Base-by-base conservation (phyloP, 2,113 vertebrate species). In the Menura novaehollandiae region DNA sequence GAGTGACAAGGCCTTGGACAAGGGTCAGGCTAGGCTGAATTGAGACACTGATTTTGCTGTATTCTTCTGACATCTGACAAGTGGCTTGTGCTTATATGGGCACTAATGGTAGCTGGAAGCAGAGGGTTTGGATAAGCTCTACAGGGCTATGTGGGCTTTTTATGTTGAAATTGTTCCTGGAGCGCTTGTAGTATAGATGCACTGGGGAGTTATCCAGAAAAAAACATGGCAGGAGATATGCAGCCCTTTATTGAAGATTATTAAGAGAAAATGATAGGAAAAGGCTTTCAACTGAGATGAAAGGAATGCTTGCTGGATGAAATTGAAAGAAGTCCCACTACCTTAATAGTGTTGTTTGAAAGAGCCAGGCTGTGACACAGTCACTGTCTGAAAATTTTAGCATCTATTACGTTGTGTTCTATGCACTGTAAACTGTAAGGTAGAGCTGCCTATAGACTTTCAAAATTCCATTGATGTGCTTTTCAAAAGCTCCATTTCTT, bases 281-380 rank as follows among this genome's bases (percentile, higher is more conserved):
- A 86, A 91, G 32, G 49, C 59, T 88, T 94, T 93, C 56, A 93
- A 80, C 68, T 77, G 46, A 89, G 83, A 95, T 84, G 33, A 94
- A 95, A 94, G 60, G 37, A 80, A 63, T 63, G 24, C 4, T 84
- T 89, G 33, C 39, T 78, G 39, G 60, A 92, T 92, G 52, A 94
- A 89, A 47, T 16, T 67, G 30, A 67, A 73, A 92, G 49, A 58
- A 68, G 22, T 53, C 32, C 66, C 15, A 33, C 59, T 63, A 78
- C 43, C 23, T 89, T 74, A 76, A 18, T 2, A 67, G 33, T 9
- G 30, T 15, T 80, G 27, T 53, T 83, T 89, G 60, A 93, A 92
- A 77, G 52, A 85, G 8, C 2, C 60, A 72, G 47, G 51, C 33
- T 75, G 59, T 89, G 73, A 92, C 30, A 43, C 63, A 67, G 62